These are phyloP conservation scores for Augiades crinisus DNA, from an alignment of 2,888 invertebrate species.

Conservation along the genomic window DNA sequence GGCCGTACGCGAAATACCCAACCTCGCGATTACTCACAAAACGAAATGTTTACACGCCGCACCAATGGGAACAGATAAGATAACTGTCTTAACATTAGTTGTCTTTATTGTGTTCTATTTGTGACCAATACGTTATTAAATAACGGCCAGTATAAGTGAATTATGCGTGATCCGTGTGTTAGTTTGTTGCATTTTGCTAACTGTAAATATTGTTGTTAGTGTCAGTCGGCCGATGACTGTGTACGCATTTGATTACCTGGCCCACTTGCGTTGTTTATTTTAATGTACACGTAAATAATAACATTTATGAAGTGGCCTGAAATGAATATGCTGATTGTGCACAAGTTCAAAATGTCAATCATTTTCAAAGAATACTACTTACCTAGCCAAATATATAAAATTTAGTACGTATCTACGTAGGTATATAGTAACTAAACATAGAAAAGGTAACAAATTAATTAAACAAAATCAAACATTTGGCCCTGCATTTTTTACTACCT, in stretches of 20 bases:
- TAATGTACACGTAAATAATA: background rate
- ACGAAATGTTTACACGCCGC: conserved; percentile 44
- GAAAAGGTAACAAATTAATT: no score
- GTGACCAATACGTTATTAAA: conserved; percentile 8
- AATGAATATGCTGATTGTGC: no score
- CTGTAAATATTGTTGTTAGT: conserved; percentile 25
- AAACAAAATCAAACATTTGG: no score
- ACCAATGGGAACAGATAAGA: conserved; percentile 63
- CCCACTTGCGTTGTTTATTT: conserved; percentile 15
- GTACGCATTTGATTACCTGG: conserved; percentile 5
- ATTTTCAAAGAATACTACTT: no score
- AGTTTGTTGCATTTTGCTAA: conserved; percentile 26
- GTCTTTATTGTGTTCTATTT: conserved; percentile 28
- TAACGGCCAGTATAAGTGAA: conserved; percentile 2
- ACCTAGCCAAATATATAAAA: no score
- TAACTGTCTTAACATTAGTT: conserved; percentile 47
- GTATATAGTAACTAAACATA: no score
- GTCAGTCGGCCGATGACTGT: conserved; percentile 19
- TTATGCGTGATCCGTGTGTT: conserved; percentile 12
- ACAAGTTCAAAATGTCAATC: no score
- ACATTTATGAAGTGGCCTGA: no score
- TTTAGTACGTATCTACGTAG: no score
- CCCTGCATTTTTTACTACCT: no score
- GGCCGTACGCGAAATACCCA: conserved; percentile 64
- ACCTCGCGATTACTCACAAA: conserved; percentile 51